These are phyloP conservation scores for Drosophila seclusa DNA, from an alignment of 2,888 invertebrate species.

Conservation along the genomic window DNA sequence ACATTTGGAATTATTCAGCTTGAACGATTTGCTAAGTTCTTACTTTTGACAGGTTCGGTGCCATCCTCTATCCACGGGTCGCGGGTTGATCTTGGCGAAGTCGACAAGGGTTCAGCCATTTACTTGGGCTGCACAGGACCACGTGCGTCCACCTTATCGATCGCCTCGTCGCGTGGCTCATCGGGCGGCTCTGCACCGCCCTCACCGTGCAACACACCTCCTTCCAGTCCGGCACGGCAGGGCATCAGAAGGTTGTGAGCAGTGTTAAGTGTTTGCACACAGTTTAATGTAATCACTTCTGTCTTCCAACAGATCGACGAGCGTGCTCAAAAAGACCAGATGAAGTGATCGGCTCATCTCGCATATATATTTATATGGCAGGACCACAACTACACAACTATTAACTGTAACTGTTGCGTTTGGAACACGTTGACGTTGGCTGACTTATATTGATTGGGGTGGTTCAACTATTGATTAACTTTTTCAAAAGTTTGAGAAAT, in stretches of 20 bases:
- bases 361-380: slow-evolving; percentile 15
- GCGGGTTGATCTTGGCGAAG: slow-evolving; percentile 88
- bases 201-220: slow-evolving; percentile 91
- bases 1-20: background rate
- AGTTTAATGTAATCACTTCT: background rate
- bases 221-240: slow-evolving; percentile 89
- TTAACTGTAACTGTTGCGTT: slow-evolving; percentile 18
- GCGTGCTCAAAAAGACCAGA: slow-evolving; percentile 79
- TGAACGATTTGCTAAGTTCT: background rate
- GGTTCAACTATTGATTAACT: background rate
- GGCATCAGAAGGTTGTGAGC: slow-evolving; percentile 85
- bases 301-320: slow-evolving; percentile 67
- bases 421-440: slow-evolving; percentile 27
- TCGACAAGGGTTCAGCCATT: slow-evolving; percentile 87
- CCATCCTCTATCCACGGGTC: slow-evolving; percentile 91
- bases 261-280: background rate
- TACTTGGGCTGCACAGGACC: slow-evolving; percentile 86
- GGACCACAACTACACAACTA: slow-evolving; percentile 6
- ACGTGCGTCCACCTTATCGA: slow-evolving; percentile 78
- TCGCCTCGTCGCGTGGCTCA: slow-evolving; percentile 86
- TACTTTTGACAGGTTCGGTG: slow-evolving; percentile 86
- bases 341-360: slow-evolving; percentile 61
- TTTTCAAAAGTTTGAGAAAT: background rate
- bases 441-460: background rate
- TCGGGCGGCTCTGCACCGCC: slow-evolving; percentile 90